phyloP scores from a whole-genome alignment of 2,797 vertebrate species.

The Monodelphis domestica region DNA sequence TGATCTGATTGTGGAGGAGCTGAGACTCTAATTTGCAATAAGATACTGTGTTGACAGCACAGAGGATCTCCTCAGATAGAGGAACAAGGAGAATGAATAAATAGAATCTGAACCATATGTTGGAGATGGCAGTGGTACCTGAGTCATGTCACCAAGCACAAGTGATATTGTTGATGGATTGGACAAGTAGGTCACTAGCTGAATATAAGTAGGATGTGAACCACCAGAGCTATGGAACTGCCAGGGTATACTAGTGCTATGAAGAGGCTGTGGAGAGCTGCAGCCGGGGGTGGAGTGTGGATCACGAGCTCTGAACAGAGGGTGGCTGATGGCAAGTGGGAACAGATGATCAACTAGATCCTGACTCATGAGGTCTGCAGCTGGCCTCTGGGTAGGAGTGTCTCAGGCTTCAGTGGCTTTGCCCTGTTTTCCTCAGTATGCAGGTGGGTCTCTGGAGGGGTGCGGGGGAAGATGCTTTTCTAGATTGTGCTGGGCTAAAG shows the following conservation, averaged over 20 bases:
- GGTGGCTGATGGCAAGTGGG: slow-evolving; percentile 3
- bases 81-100: not conserved
- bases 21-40: not conserved
- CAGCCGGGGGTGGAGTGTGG: not conserved
- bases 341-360: not conserved
- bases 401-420: not conserved
- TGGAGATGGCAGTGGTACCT: not conserved
- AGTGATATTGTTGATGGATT: not conserved
- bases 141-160: not conserved
- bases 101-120: not conserved
- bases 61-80: not conserved
- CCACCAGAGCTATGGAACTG: not conserved
- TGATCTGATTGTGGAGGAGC: not conserved
- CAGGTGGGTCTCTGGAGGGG: not conserved
- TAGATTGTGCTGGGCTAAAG: not conserved
- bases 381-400: not conserved
- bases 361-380: not conserved
- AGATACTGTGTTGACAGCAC: not conserved
- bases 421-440: not conserved
- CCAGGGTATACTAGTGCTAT: not conserved
- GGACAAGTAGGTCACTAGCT: slow-evolving; percentile 5
- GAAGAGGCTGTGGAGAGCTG: not conserved
- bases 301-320: not conserved
- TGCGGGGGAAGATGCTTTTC: not conserved
- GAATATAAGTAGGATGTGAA: not conserved